These are phyloP conservation scores for Pipistrellus pipistrellus DNA, from an alignment of 2,797 vertebrate species.

Conservation along the genomic window DNA sequence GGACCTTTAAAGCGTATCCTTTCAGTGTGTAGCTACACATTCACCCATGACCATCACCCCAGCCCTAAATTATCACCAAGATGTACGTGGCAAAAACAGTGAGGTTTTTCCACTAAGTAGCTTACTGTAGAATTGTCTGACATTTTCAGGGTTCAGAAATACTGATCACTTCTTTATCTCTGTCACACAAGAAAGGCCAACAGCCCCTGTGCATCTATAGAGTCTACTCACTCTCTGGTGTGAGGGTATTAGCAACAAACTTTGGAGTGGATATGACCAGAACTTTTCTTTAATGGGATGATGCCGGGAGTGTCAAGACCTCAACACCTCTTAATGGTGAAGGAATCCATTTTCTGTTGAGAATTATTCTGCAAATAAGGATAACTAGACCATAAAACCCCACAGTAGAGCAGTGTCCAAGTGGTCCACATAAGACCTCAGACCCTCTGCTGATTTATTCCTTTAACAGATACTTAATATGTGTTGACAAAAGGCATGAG, in stretches of 20 bases:
- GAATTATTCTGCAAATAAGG: not conserved
- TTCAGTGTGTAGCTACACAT: not conserved
- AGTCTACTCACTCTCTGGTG: not conserved
- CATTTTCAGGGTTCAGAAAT: not conserved
- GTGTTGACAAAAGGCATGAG: not conserved
- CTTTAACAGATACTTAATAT: not conserved
- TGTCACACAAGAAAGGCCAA: not conserved
- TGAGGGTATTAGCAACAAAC: not conserved
- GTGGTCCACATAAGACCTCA: no score
- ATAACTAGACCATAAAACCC: not conserved
- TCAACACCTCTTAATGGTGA: not conserved
- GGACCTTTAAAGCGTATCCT: not conserved
- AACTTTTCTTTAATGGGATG: not conserved
- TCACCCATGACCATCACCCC: not conserved
- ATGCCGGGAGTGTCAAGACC: not conserved
- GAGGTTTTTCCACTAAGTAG: not conserved
- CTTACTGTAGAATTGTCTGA: not conserved
- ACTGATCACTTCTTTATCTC: not conserved
- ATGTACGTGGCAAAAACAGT: rapidly evolving
- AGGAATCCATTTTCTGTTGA: not conserved
- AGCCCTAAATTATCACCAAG: not conserved
- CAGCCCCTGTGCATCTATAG: not conserved
- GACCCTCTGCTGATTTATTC: not conserved
- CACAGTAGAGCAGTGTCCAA: not conserved
- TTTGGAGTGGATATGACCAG: not conserved